Evolutionary conservation across 2,797 vertebrate species (phyloP).

Genomic region (Clarias pachynema): DNA sequence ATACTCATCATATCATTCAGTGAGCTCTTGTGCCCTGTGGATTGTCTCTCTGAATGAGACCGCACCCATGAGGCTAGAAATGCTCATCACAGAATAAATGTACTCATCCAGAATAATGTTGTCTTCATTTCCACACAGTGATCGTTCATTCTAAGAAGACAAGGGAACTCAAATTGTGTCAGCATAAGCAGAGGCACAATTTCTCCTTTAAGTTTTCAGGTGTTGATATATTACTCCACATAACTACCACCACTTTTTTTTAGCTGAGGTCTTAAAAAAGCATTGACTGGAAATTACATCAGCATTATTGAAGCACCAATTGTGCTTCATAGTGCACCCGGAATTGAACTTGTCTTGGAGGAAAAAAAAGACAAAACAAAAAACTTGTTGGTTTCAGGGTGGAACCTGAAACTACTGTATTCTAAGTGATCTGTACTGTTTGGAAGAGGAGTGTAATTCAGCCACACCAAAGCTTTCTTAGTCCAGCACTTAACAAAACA

Average conservation of each 20-base stretch:
- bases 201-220: not conserved
- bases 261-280: not conserved
- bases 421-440: conserved; percentile 3
- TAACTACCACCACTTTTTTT: not conserved
- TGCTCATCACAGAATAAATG: not conserved
- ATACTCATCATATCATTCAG: not conserved
- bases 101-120: not conserved
- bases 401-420: conserved; percentile 5
- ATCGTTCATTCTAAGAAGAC: not conserved
- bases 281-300: not conserved
- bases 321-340: not conserved
- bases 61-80: not conserved
- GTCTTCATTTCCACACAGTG: not conserved
- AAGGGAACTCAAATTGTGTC: not conserved
- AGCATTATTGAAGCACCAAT: not conserved
- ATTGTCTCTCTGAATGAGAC: not conserved
- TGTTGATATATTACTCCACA: not conserved
- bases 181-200: not conserved
- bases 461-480: conserved; percentile 21
- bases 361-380: conserved; percentile 25
- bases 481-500: not conserved
- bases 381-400: conserved; percentile 1
- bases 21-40: not conserved
- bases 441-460: conserved; percentile 41
- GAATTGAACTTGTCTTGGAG: not conserved